Base-by-base conservation (phyloP, 2,113 vertebrate genomes). In the Indicator indicator region DNA sequence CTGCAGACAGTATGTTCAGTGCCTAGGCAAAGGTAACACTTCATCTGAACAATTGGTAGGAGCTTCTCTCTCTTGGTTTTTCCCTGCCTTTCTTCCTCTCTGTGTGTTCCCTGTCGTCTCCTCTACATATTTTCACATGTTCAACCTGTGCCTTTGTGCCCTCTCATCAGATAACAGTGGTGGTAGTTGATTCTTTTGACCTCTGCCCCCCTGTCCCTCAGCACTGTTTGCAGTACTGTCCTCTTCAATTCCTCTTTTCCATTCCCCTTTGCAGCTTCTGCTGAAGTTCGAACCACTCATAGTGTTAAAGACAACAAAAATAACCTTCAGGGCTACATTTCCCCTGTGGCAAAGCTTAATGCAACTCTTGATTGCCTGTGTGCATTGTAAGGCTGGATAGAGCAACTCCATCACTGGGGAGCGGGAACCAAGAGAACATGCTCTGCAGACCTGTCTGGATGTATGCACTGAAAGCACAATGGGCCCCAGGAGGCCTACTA, bases 11-110 rank as follows among this genome's bases (percentile, higher is more conserved):
- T 86, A 77, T 72, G 80, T 64, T 88, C 48, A 78, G 73, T 91
- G 96, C 86, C 78, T 81, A 68, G 80, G 92, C 90, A 90, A 88
- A 95, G 83, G 94, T 84, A 90, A 48, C 76, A 4, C 58, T 94
- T 78, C 86, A 78, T 48, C 62, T 76, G 68, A 78, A 83, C 67
- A 89, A 38, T 23, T 96, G 94, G 77, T 90, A 93, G 80, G 50
- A 40, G 6, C 75, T 93, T 78, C 90, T 92, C 30, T 68, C 54
- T 86, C 83, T 93, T 87, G 94, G 82, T 83, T 88, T 91, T 40
- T 95, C 56, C 63, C 33, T 89, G 77, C 72, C 75, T 42, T 86
- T 88, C 86, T 91, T 93, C 92, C 86, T 90, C 73, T 83, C 74
- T 54, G 17, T 83, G 62, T 56, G 55, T 95, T 95, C 73, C 38